Evolutionary conservation across 2,113 vertebrate genomes (phyloP).

Genomic region (Centrocercus urophasianus): DNA sequence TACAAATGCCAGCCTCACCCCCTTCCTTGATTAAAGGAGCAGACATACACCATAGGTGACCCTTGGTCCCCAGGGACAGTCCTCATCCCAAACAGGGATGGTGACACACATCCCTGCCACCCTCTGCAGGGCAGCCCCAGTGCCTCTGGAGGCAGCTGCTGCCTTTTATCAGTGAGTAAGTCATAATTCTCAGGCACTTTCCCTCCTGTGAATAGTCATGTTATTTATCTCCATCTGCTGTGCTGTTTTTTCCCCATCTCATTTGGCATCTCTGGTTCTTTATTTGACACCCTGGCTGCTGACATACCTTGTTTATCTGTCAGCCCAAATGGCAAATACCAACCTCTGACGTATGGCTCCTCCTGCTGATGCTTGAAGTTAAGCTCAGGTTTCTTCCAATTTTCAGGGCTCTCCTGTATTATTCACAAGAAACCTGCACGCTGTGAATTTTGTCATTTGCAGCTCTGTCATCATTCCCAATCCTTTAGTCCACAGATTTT

Average conservation of each 20-base stretch:
- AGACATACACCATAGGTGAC: background rate
- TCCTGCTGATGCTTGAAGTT: background rate
- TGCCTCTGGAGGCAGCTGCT: background rate
- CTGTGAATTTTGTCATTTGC: background rate
- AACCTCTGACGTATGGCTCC: background rate
- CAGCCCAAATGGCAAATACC: background rate
- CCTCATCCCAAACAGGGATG: background rate
- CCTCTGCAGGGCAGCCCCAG: background rate
- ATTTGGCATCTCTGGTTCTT: background rate
- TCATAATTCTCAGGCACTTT: background rate
- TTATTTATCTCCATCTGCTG: constrained; percentile 42
- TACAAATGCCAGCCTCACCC: background rate
- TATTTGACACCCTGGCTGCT: background rate
- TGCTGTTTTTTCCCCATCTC: background rate
- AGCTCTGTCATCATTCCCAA: background rate
- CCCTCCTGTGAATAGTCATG: background rate
- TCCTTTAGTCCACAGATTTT: background rate
- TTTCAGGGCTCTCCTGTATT: background rate
- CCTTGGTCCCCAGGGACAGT: background rate
- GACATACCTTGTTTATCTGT: background rate
- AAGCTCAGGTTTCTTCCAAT: background rate
- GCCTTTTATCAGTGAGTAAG: background rate
- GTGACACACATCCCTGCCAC: background rate
- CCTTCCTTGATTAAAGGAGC: background rate
- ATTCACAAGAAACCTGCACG: background rate